Evolutionary conservation across 2,888 invertebrate species (phyloP).

Genomic region (Loripinus fragilis): DNA sequence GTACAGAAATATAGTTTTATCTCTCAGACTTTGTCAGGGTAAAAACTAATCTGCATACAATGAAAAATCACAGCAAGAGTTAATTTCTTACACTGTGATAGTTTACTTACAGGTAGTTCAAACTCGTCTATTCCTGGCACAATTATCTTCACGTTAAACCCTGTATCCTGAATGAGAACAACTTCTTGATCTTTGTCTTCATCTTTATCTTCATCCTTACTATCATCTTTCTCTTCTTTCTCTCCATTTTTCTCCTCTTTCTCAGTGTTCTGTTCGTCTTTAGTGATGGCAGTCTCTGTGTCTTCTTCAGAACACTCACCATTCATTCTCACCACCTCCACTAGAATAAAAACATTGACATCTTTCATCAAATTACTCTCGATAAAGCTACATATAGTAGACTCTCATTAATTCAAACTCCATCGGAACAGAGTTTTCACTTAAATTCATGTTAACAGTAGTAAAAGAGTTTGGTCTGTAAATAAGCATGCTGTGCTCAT

Average conservation of each 20-base stretch:
- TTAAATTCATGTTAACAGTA: too few relatives aligned
- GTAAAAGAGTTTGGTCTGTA: too few relatives aligned
- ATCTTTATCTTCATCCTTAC: conserved; percentile 40
- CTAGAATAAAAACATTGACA: conserved; percentile 22
- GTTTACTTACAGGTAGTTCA: conserved; percentile 94
- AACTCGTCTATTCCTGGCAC: conserved; percentile 96
- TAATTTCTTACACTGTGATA: too few relatives aligned
- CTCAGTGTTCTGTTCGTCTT: conserved; percentile 21
- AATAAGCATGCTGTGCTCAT: too few relatives aligned
- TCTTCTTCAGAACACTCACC: conserved; percentile 22
- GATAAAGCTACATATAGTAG: too few relatives aligned
- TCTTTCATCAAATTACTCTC: too few relatives aligned
- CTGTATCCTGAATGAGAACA: conserved; percentile 81
- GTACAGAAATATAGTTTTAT: too few relatives aligned
- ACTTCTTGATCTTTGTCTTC: conserved; percentile 76
- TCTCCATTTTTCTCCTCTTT: conserved; percentile 18
- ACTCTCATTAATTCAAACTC: too few relatives aligned
- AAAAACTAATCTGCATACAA: too few relatives aligned
- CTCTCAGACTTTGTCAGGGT: too few relatives aligned
- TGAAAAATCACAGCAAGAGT: too few relatives aligned
- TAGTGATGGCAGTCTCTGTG: conserved; percentile 14
- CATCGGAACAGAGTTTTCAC: too few relatives aligned
- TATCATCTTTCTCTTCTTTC: conserved; percentile 35
- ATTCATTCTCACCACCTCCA: conserved; percentile 58
- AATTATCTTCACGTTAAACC: conserved; percentile 93